Percentiles rank a stretch among this genome's conserved stretches.
Conservation (phyloP, 92 coral and sea anemone genomes). For the Porites rus region DNA sequence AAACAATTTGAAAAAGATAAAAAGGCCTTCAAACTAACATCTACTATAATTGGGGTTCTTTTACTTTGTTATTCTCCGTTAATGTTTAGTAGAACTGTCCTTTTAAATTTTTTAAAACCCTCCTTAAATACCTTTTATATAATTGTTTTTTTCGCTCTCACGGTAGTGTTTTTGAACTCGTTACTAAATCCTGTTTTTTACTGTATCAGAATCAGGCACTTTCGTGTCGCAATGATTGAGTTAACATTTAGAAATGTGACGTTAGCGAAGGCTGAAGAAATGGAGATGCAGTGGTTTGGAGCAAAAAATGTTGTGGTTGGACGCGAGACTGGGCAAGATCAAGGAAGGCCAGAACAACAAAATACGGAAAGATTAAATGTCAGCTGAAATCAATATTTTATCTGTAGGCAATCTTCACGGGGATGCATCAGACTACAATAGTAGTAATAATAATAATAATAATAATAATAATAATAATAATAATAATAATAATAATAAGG, state of each 20-base stretch:
- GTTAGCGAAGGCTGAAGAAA: background rate
- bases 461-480: too few species aligned
- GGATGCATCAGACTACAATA: too few species aligned
- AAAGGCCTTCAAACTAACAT: conserved; percentile 1
- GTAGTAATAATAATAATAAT: too few species aligned
- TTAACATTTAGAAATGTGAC: background rate
- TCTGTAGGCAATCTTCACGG: too few species aligned
- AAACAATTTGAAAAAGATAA: background rate
- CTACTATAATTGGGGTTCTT: background rate
- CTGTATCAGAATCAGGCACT: background rate
- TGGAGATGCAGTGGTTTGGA: background rate
- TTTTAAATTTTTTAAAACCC: too few species aligned
- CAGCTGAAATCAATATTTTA: too few species aligned
- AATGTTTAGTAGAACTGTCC: background rate
- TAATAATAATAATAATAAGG: too few species aligned
- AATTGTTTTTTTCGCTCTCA: background rate
- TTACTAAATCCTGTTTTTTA: background rate
- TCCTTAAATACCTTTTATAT: too few species aligned
- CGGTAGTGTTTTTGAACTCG: background rate
- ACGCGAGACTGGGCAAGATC: too few species aligned
- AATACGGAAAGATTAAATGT: too few species aligned
- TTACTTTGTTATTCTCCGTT: background rate
- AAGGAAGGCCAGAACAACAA: too few species aligned
- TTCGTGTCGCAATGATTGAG: background rate
- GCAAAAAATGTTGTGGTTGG: background rate